Evolutionary conservation across 2,888 invertebrate genomes (phyloP).

Genomic region (Platycheirus rosarum): DNA sequence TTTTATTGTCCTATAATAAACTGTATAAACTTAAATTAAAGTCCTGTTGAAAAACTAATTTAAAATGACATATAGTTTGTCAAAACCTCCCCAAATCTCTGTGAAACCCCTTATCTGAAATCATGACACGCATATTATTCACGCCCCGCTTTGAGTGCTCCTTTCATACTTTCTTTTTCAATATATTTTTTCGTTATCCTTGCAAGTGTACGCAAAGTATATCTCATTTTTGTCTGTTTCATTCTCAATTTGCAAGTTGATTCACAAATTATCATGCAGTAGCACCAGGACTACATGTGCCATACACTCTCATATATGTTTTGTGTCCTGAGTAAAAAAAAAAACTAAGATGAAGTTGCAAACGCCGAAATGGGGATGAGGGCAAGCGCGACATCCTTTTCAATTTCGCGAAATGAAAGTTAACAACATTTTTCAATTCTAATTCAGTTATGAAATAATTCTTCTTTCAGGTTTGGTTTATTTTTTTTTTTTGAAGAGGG

Average conservation of each 20-base stretch:
- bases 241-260: slow-evolving; percentile 67
- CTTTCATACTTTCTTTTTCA: slow-evolving; percentile 13
- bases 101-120: slow-evolving; percentile 29
- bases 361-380: slow-evolving; percentile 20
- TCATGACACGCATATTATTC: slow-evolving; percentile 55
- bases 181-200: slow-evolving; percentile 7
- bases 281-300: slow-evolving; percentile 34
- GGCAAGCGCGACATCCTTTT: slow-evolving; percentile 61
- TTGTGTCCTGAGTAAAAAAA: slow-evolving; percentile 5
- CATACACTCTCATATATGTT: slow-evolving; percentile 19
- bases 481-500: background rate
- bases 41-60: slow-evolving; percentile 2
- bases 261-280: slow-evolving; percentile 67
- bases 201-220: slow-evolving; percentile 5
- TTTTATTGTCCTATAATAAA: no score
- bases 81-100: slow-evolving; percentile 14
- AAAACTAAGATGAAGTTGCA: slow-evolving; percentile 32
- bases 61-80: background rate
- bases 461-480: slow-evolving; percentile 18
- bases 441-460: slow-evolving; percentile 73
- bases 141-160: slow-evolving; percentile 34
- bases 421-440: slow-evolving; percentile 73
- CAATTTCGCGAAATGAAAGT: slow-evolving; percentile 71
- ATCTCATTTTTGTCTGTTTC: slow-evolving; percentile 54
- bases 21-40: background rate